Conservation (phyloP, 2,888 invertebrate genomes). For the Phyllotreta cruciferae region DNA sequence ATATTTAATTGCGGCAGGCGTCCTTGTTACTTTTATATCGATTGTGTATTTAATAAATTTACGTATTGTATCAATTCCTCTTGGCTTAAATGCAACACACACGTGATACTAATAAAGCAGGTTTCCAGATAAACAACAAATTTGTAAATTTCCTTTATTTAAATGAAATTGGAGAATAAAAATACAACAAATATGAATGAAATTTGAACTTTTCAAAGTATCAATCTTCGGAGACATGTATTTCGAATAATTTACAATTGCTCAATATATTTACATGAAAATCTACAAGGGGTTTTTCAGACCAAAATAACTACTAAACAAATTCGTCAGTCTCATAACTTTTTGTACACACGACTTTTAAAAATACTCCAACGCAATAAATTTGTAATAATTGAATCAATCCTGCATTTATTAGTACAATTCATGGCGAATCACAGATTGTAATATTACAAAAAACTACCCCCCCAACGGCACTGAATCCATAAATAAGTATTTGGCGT, state of each 20-base stretch:
- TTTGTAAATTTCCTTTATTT: conserved; percentile 10
- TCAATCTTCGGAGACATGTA: conserved; percentile 44
- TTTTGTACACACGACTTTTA: conserved; percentile 29
- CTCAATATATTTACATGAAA: conserved; percentile 39
- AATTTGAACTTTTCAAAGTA: conserved; percentile 40
- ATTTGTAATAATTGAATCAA: too few species aligned
- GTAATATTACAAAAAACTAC: neutral
- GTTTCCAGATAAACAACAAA: too few species aligned
- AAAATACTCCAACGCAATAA: conserved; percentile 28
- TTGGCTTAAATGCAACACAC: too few species aligned
- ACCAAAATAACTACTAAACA: conserved; percentile 30
- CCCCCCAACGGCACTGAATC: too few species aligned
- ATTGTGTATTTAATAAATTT: conserved; percentile 23
- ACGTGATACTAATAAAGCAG: too few species aligned
- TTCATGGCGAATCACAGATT: neutral
- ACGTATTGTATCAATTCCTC: too few species aligned
- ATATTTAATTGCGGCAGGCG: conserved; percentile 29
- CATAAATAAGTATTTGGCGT: too few species aligned
- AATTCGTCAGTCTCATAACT: too few species aligned
- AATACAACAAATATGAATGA: conserved; percentile 49
- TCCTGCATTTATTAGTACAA: neutral
- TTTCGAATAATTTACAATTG: conserved; percentile 37
- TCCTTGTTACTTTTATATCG: conserved; percentile 39
- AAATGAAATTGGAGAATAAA: conserved; percentile 51
- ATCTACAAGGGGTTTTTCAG: conserved; percentile 32